A percentile compares a stretch with the other conserved stretches of the same genome.
phyloP scores from a whole-genome alignment of 2,113 vertebrate genomes.

The Periophthalmus modestus region DNA sequence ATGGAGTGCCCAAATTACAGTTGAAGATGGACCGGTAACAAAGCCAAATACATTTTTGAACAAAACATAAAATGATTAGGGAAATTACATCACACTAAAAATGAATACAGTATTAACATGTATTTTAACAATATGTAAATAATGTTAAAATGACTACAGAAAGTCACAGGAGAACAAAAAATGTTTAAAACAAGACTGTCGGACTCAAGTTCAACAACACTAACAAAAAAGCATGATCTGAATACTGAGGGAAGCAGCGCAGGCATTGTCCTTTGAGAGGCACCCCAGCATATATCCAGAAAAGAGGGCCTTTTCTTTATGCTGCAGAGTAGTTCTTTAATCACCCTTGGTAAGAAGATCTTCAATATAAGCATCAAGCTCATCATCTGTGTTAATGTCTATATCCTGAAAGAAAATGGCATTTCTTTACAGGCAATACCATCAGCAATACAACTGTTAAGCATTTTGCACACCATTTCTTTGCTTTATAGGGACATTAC shows the following conservation, averaged over 20 bases:
- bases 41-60: constrained; percentile 20
- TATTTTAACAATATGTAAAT: constrained; percentile 52
- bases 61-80: constrained; percentile 29
- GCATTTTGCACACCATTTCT: too few species aligned
- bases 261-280: constrained; percentile 14
- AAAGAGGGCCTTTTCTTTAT: constrained; percentile 21
- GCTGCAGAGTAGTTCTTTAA: constrained; percentile 37
- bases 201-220: constrained; percentile 6
- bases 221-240: constrained; percentile 19
- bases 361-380: constrained; percentile 97
- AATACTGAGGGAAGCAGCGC: constrained; percentile 20
- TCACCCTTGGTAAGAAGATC: constrained; percentile 97
- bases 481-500: too few species aligned
- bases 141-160: constrained; percentile 59
- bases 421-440: background rate
- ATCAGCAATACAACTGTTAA: background rate
- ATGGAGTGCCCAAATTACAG: constrained; percentile 9
- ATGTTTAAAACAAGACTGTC: constrained; percentile 33
- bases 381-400: constrained; percentile 97
- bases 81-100: constrained; percentile 14
- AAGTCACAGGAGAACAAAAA: constrained; percentile 35
- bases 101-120: constrained; percentile 41
- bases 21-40: constrained; percentile 23
- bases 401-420: constrained; percentile 84
- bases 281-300: constrained; percentile 5